Conservation (phyloP, 2,888 invertebrate species). For the Ametastegia equiseti region DNA sequence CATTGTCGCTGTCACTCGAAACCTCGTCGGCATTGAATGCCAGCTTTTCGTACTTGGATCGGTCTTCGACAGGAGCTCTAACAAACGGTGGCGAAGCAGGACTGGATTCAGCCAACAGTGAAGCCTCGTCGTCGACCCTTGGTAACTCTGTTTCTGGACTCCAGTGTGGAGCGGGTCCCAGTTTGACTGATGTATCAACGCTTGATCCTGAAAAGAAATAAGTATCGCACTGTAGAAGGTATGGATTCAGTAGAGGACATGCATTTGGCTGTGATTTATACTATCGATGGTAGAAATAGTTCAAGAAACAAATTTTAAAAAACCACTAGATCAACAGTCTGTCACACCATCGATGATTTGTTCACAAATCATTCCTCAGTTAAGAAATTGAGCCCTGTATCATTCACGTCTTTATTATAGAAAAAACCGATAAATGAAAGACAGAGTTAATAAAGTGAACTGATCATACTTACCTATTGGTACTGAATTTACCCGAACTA, state of each 20-base stretch:
- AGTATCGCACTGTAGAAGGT: neutral
- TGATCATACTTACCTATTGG: slow-evolving; percentile 58
- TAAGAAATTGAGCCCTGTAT: neutral
- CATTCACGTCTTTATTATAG: neutral
- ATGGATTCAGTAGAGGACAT: neutral
- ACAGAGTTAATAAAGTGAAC: slow-evolving; percentile 30
- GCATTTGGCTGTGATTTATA: neutral
- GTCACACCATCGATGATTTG: neutral
- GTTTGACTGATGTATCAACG: slow-evolving; percentile 57
- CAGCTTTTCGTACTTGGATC: slow-evolving; percentile 88
- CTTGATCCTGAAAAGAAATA: slow-evolving; percentile 65
- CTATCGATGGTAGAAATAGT: neutral
- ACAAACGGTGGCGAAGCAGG: slow-evolving; percentile 78
- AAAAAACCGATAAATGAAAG: neutral
- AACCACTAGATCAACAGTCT: neutral
- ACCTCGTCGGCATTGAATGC: slow-evolving; percentile 80
- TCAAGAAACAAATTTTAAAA: neutral
- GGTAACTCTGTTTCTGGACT: slow-evolving; percentile 63
- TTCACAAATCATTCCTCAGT: neutral
- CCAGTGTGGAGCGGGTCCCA: slow-evolving; percentile 65
- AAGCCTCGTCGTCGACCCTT: slow-evolving; percentile 74
- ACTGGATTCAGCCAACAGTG: slow-evolving; percentile 72
- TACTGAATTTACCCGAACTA: slow-evolving; percentile 46
- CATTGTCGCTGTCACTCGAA: slow-evolving; percentile 76
- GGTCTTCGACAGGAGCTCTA: slow-evolving; percentile 82